Evolutionary conservation across 2,797 vertebrate species (phyloP).

Genomic region (Sebastes matsubarae): DNA sequence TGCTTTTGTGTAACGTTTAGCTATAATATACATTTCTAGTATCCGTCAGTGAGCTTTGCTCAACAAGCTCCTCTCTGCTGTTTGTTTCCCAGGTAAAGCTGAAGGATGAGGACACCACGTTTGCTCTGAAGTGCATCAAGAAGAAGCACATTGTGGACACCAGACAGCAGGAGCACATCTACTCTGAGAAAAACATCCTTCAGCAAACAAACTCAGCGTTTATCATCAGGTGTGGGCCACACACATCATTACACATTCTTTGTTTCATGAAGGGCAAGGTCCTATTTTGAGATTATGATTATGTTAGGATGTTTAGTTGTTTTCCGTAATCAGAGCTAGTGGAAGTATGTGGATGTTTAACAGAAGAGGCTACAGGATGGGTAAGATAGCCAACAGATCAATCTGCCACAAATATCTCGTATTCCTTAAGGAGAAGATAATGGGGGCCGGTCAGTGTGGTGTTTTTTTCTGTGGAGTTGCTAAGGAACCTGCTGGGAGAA

Average conservation of each 20-base stretch:
- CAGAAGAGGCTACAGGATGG: not conserved
- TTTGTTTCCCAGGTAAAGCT: slow-evolving; percentile 78
- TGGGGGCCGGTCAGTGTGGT: not conserved
- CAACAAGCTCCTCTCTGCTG: not conserved
- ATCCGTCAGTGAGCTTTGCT: slow-evolving; percentile 37
- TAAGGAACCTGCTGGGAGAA: slow-evolving; percentile 62
- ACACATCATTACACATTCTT: not conserved
- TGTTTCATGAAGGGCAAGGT: not conserved
- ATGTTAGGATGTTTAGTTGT: not conserved
- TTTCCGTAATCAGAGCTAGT: not conserved
- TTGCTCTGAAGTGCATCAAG: slow-evolving; percentile 87
- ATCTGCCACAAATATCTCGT: not conserved
- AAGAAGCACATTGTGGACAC: slow-evolving; percentile 86
- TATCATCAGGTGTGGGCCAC: slow-evolving; percentile 78
- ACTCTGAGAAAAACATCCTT: slow-evolving; percentile 86
- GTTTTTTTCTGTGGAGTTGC: slow-evolving; percentile 63
- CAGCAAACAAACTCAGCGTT: slow-evolving; percentile 81
- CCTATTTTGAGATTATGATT: not conserved
- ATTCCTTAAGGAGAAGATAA: not conserved
- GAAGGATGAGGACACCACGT: slow-evolving; percentile 80
- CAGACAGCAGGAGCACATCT: slow-evolving; percentile 86
- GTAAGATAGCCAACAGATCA: not conserved
- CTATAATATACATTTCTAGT: not conserved
- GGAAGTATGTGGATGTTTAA: not conserved
- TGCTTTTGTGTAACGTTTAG: not conserved